Percentiles rank a stretch among this genome's conserved stretches.
Evolutionary conservation across 2,797 vertebrate species (phyloP).

Genomic region (Sebastes trivittatus): DNA sequence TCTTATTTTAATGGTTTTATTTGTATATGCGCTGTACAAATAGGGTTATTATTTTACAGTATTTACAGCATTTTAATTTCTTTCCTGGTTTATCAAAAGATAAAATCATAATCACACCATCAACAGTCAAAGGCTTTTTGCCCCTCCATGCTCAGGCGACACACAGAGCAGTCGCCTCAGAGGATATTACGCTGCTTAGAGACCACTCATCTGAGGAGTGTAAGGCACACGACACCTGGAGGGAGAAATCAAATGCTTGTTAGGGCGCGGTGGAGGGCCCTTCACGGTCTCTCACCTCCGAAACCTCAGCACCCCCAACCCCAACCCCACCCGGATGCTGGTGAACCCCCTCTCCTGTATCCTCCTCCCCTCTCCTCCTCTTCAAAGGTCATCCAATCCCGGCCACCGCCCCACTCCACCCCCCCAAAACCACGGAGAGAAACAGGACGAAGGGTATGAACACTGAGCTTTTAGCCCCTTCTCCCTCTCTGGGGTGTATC

Average conservation of each 20-base stretch:
- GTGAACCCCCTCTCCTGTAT: slow-evolving; percentile 16
- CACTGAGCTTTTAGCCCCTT: slow-evolving; percentile 57
- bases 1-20: background rate
- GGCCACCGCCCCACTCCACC: slow-evolving; percentile 23
- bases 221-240: slow-evolving; percentile 66
- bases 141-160: background rate
- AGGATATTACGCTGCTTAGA: slow-evolving; percentile 46
- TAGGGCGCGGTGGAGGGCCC: slow-evolving; percentile 67
- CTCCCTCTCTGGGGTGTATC: slow-evolving; percentile 55
- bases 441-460: slow-evolving; percentile 8
- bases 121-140: background rate
- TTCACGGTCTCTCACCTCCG: slow-evolving; percentile 85
- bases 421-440: slow-evolving; percentile 18
- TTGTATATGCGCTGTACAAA: background rate
- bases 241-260: slow-evolving; percentile 79
- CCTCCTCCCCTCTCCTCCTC: slow-evolving; percentile 34
- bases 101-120: background rate
- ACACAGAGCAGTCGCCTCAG: slow-evolving; percentile 24
- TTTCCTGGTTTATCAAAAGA: background rate
- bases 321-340: slow-evolving; percentile 47
- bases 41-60: background rate
- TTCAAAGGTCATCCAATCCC: slow-evolving; percentile 75
- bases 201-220: slow-evolving; percentile 50
- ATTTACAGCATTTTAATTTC: background rate
- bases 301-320: slow-evolving; percentile 45